A percentile compares a stretch with the other conserved stretches of the same genome.
These are phyloP conservation scores for Pelecanus crispus DNA, from an alignment of 2,113 vertebrate species.

Conservation along the genomic window DNA sequence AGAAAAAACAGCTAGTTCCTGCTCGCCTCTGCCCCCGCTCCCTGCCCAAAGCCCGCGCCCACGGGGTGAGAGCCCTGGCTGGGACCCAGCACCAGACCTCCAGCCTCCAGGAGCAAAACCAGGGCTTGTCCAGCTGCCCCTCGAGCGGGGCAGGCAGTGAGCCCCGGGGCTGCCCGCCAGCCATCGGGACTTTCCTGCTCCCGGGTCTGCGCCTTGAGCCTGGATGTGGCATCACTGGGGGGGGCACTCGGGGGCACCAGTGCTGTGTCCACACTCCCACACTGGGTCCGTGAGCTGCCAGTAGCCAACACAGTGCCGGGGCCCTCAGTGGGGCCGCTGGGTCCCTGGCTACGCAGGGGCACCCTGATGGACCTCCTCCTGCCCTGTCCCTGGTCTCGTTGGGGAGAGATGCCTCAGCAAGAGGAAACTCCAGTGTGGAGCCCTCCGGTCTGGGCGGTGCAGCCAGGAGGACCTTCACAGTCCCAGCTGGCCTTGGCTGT, in stretches of 20 bases:
- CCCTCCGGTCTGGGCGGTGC: background rate
- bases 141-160: rapidly evolving
- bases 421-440: background rate
- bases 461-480: background rate
- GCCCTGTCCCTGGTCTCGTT: background rate
- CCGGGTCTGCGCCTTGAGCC: background rate
- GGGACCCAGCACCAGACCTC: background rate
- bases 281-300: rapidly evolving
- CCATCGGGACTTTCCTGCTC: too few species aligned
- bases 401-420: background rate
- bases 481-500: background rate
- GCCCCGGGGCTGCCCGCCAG: rapidly evolving
- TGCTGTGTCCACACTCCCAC: rapidly evolving
- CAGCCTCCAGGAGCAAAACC: rapidly evolving
- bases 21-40: background rate
- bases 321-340: background rate
- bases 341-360: rapidly evolving
- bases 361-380: rapidly evolving
- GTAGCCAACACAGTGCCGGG: rapidly evolving
- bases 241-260: background rate
- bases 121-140: rapidly evolving
- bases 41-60: background rate
- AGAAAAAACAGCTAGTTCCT: background rate
- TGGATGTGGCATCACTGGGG: rapidly evolving
- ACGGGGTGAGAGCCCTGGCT: background rate